Percentiles rank a stretch among this genome's conserved stretches.
Evolutionary conservation across 2,888 invertebrate genomes (phyloP).

Genomic region (Heliconius aoede): DNA sequence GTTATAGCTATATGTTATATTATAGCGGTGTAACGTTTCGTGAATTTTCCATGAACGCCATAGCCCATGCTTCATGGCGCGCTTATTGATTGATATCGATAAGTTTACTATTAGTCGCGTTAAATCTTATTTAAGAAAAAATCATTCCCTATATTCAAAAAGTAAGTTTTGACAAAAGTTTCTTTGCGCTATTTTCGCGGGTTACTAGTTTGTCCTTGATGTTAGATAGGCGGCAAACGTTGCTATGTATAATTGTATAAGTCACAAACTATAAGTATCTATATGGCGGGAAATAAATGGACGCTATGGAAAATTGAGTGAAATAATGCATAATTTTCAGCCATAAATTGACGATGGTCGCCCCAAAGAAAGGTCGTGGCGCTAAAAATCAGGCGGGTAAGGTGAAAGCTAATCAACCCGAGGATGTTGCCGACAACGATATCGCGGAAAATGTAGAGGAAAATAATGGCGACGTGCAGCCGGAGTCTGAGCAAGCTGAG

Average conservation of each 20-base stretch:
- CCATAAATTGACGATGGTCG: slow-evolving; percentile 67
- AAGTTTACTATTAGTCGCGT: slow-evolving; percentile 59
- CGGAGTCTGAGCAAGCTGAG: slow-evolving; percentile 54
- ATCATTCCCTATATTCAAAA: neutral
- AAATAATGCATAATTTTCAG: slow-evolving; percentile 33
- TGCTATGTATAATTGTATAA: slow-evolving; percentile 45
- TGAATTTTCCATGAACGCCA: slow-evolving; percentile 77
- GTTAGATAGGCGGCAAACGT: slow-evolving; percentile 68
- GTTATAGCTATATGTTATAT: slow-evolving; percentile 9
- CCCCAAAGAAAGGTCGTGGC: slow-evolving; percentile 77
- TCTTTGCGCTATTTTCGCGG: slow-evolving; percentile 59
- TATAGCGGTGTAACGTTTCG: slow-evolving; percentile 51
- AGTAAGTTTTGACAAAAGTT: slow-evolving; percentile 9
- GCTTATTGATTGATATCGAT: slow-evolving; percentile 59
- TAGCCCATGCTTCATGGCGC: slow-evolving; percentile 78
- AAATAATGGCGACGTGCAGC: slow-evolving; percentile 68
- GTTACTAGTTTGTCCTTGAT: slow-evolving; percentile 68
- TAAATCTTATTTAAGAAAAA: neutral
- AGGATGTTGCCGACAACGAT: slow-evolving; percentile 32
- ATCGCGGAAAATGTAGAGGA: slow-evolving; percentile 58
- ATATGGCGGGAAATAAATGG: slow-evolving; percentile 68
- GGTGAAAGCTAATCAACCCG: slow-evolving; percentile 62
- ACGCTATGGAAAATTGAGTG: slow-evolving; percentile 22
- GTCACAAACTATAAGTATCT: slow-evolving; percentile 50
- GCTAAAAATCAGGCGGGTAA: slow-evolving; percentile 73